A percentile compares a stretch with the other conserved stretches of the same genome.
Conservation (phyloP, 35 echinoderm and acorn worm species). For the Apostichopus californicus region DNA sequence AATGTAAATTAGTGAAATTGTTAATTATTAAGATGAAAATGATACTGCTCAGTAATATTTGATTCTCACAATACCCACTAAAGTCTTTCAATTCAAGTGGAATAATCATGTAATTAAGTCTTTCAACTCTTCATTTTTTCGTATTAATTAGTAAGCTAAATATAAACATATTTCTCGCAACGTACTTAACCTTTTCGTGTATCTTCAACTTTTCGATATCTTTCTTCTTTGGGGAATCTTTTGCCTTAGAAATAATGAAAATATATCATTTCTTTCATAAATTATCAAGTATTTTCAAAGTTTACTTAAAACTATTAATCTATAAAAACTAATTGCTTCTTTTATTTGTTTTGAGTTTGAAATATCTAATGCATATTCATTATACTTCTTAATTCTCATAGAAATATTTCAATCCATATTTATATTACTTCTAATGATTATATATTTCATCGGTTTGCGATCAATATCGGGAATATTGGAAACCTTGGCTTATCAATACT, state of each 20-base stretch:
- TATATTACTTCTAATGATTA: background rate
- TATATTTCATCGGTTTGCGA: background rate
- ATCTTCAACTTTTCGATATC: background rate
- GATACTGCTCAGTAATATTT: background rate
- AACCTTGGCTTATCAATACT: constrained; percentile 33
- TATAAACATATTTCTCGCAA: background rate
- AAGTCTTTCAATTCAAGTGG: constrained; percentile 26
- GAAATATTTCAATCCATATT: background rate
- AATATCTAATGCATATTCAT: background rate
- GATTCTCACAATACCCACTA: constrained; percentile 2
- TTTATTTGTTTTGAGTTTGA: background rate
- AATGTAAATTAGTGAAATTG: background rate
- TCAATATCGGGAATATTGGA: background rate
- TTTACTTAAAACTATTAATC: background rate
- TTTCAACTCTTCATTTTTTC: background rate
- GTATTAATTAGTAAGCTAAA: background rate
- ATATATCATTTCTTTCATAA: background rate
- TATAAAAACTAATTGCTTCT: background rate
- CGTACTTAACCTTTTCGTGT: too few relatives aligned
- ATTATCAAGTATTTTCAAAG: background rate
- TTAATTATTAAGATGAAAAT: background rate
- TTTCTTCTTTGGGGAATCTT: background rate
- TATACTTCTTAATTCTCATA: background rate
- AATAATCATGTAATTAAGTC: background rate
- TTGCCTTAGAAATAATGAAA: background rate